Conservation (phyloP, 53 echinoderm and acorn worm species). For the Glandiceps talaboti region DNA sequence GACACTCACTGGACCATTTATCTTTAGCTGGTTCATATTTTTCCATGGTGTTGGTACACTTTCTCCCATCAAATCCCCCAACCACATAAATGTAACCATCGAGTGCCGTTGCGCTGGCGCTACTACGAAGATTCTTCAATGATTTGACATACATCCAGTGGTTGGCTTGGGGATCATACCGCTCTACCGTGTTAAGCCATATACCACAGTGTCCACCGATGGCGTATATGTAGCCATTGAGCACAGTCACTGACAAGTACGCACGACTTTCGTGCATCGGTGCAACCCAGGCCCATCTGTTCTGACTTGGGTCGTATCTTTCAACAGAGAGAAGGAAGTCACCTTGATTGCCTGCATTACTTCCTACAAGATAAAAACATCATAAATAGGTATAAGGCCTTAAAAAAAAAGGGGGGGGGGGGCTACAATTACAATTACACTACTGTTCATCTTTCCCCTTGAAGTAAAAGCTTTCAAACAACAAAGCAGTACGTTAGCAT, state of each 20-base stretch:
- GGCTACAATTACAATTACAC: too few species aligned
- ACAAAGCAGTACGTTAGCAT: too few species aligned
- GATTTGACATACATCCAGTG: slow-evolving; percentile 20
- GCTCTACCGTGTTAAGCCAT: slow-evolving; percentile 32
- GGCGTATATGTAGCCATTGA: slow-evolving; percentile 27
- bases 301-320: slow-evolving; percentile 16
- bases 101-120: slow-evolving; percentile 12
- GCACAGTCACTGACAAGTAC: slow-evolving; percentile 15
- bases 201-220: slow-evolving; percentile 34
- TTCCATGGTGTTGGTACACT: slow-evolving; percentile 17
- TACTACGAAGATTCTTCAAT: slow-evolving; percentile 22
- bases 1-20: slow-evolving; percentile 8
- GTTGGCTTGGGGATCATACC: slow-evolving; percentile 21
- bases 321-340: slow-evolving; percentile 15
- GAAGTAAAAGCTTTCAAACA: too few species aligned
- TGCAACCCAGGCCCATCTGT: slow-evolving; percentile 17
- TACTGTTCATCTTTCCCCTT: too few species aligned
- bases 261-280: slow-evolving; percentile 12
- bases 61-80: slow-evolving; percentile 30
- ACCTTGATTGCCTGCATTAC: slow-evolving; percentile 9
- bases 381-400: too few species aligned
- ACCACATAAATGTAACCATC: slow-evolving; percentile 26
- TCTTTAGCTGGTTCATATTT: slow-evolving; percentile 28
- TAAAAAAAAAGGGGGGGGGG: too few species aligned
- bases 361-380: slow-evolving; percentile 6